Base-by-base conservation (phyloP, 2,888 invertebrate genomes). In the Drosophila mercatorum region DNA sequence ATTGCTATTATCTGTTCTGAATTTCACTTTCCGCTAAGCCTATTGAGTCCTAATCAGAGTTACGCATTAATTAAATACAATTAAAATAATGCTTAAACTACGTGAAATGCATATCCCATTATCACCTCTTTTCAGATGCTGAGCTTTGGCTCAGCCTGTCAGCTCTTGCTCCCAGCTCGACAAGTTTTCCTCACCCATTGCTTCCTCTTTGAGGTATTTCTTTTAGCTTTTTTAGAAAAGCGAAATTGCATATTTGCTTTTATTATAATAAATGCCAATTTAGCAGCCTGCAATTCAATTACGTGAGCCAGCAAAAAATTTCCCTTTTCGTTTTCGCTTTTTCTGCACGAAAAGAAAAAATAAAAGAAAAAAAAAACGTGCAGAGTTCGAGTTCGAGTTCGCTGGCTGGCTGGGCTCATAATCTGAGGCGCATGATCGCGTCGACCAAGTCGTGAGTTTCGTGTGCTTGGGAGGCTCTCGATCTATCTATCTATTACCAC, bases 241-340 rank as follows among this genome's bases (percentile, higher is more conserved):
- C 83, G 67, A 84, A 84, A 88, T 89, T 84, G 88, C 84, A 89
- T 89, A 88, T 84, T 84, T 84, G 90, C 88, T 84, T 88, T 88
- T 88, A 89, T 88, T 89, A 82, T 89, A 88, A 84, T 89, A 84
- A 84, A 89, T 84, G 86, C 80, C 84, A 84, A 84, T 84, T 84
- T 89, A 73, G 88, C 72, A 76, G 86, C 65, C 88, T 88, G 86
- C 88, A 89, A 79, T 89, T 84, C 88, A 84, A 84, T 84, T 84
- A 84, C 84, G 84, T 84, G 84, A 84, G 83, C 90, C 90, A 75
- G 72, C 65, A 72, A 70, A 61, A 82, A 84, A 82, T 89, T 84
- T 84, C 88, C 84, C 88, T 88, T 89, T 83, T 86, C 40, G 72
- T 69, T 80, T 70, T 66, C 68, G 58, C 63, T 61, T 53, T 67